Evolutionary conservation across 2,797 vertebrate genomes (phyloP), one percentile per base, ranked within the genome.

Genomic region (Falco columbarius): DNA sequence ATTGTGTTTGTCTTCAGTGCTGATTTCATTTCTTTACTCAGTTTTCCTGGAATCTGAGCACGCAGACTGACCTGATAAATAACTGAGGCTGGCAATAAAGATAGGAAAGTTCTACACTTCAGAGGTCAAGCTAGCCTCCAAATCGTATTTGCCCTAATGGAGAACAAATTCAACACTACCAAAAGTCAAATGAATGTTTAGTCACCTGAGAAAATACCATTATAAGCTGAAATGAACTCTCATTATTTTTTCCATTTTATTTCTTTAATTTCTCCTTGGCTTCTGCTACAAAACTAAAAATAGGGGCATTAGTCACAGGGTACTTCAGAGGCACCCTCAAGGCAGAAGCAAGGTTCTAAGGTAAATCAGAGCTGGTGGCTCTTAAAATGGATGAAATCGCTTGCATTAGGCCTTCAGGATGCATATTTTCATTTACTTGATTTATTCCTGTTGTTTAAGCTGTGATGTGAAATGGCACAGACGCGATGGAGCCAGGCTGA

Each of bases 111-210:
- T 95, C 94, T 86, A 93, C 56, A 92, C 91, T 95, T 68, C 90
- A 93, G 94, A 96, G 97, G 96, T 96, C 97, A 96, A 91, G 79
- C 91, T 91, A 91, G 95, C 86, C 84, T 96, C 93, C 89, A 91
- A 96, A 96, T 96, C 79, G 36, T 93, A 93, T 97, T 96, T 94
- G 67, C 88, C 88, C 79, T 96, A 97, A 97, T 94, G 66, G 92
- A 94, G 91, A 93, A 94, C 87, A 97, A 96, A 97, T 97, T 92
- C 94, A 96, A 77, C 81, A 80, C 92, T 76, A 93, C 87, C 85
- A 95, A 89, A 97, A 97, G 95, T 97, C 95, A 96, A 97, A 97
- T 96, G 94, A 97, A 93, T 97, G 97, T 95, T 97, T 97, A 96
- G 94, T 97, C 94, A 94, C 95, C 95, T 97, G 95, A 97, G 95